Conservation (phyloP, 2,797 vertebrate genomes). For the Gambelia wislizenii region DNA sequence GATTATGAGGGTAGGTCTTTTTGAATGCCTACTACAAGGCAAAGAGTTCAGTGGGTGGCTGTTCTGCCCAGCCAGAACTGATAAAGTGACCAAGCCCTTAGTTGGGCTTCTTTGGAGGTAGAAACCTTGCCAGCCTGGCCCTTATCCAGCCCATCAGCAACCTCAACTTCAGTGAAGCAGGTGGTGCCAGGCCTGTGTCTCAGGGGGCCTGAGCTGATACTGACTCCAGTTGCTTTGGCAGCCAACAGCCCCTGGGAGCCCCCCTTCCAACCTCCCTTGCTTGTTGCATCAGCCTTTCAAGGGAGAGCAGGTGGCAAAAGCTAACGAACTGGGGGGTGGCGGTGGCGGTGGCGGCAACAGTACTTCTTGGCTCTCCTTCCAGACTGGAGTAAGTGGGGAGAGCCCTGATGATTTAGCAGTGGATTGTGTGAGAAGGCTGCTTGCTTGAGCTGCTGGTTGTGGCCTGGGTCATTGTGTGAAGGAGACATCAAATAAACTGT, state of each 20-base stretch:
- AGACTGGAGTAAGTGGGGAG: neutral
- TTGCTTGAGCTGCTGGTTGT: neutral
- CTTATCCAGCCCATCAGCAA: neutral
- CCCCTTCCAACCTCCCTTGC: constrained; percentile 28
- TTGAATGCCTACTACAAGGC: neutral
- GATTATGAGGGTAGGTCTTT: neutral
- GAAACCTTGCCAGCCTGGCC: neutral
- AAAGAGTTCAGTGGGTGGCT: too few species aligned
- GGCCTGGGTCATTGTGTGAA: neutral
- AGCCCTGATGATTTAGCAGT: neutral
- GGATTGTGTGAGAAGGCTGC: neutral
- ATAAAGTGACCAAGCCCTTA: neutral
- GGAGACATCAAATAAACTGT: neutral
- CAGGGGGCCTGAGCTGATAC: constrained; percentile 8
- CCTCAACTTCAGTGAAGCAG: constrained; percentile 16
- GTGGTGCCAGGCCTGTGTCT: constrained; percentile 20
- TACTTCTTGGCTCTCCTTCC: constrained; percentile 1
- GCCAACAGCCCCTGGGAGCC: constrained; percentile 41
- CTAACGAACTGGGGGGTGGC: constrained; percentile 33
- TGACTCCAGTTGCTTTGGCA: constrained; percentile 42
- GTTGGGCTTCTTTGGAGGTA: neutral
- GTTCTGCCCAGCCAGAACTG: too few species aligned
- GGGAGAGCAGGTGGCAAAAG: constrained; percentile 44
- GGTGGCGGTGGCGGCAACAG: too few species aligned
- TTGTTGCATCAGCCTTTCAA: constrained; percentile 44